Evolutionary conservation across 2,797 vertebrate genomes (phyloP), one percentile per base, ranked within the genome.

Genomic region (Lophotriccus pileatus): DNA sequence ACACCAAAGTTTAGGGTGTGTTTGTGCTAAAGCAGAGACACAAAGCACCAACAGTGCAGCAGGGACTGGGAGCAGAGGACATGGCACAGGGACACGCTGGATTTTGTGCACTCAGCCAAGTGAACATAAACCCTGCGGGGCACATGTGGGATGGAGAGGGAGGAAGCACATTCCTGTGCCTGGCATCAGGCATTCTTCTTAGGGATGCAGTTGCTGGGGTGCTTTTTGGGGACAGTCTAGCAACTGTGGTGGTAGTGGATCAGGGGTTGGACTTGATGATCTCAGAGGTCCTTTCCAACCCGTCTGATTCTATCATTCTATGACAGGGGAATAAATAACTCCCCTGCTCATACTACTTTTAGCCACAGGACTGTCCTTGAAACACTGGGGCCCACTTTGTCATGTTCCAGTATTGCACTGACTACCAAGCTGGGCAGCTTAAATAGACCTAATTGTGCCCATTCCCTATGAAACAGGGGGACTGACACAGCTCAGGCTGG

Each of bases 21-120:
- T 17, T 20, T 44, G 44, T 80, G 68, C 52, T n/a, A 3, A 12
- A 70, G 67, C 70, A 74, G 73, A 63, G 85, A 34, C 49, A 18
- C 11, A 0, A 28, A 67, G 79, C 14, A n/a, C 68, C 8, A 7
- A 2, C 44, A 22, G 3, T 5, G 0, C 56, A 32, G 63, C 67
- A n/a, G 25, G 56, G 56, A 3, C 0, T 18, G 56, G 55, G 59
- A 84, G 73, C 77, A 73, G 55, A 34, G 62, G 36, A 0, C 49
- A 20, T 15, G 43, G 55, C 62, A 9, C 64, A 23, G 63, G 11
- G 18, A 62, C 39, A 28, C 0, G 2, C 52, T 56, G 77, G 20
- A 1, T 14, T 68, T 62, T 43, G 8, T 12, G 55, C n/a, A 6
- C 72, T 85, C 39, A 41, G 8, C 62, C 8, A 10, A 13, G 8